Conservation (phyloP, 2,797 vertebrate species). For the Pseudochaenichthys georgianus region DNA sequence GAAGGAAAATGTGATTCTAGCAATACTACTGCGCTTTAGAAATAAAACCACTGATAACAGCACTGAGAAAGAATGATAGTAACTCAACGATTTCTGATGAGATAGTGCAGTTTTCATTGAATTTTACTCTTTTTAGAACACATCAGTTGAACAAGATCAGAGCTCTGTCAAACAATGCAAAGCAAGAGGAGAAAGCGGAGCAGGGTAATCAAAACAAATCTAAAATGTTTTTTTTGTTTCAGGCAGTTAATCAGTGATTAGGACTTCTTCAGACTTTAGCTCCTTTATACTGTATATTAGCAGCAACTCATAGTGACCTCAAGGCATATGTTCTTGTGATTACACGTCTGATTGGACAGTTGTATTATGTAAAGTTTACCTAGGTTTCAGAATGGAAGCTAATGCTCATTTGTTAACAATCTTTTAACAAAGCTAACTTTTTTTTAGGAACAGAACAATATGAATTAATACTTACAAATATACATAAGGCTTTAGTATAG, state of each 20-base stretch:
- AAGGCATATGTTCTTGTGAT: constrained; percentile 51
- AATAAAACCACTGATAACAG: constrained; percentile 62
- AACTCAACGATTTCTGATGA: constrained; percentile 70
- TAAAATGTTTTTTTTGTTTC: constrained; percentile 38
- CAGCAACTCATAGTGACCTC: constrained; percentile 49
- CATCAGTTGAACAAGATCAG: constrained; percentile 82
- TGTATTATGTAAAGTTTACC: constrained; percentile 13
- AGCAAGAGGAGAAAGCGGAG: constrained; percentile 36
- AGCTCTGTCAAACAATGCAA: constrained; percentile 74
- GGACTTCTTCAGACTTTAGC: constrained; percentile 43
- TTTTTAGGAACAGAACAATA: constrained; percentile 35
- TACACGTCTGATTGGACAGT: constrained; percentile 52
- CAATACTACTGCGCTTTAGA: constrained; percentile 71
- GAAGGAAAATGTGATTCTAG: constrained; percentile 75
- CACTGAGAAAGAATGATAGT: constrained; percentile 57
- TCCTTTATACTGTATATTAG: constrained; percentile 37
- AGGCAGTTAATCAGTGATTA: constrained; percentile 39
- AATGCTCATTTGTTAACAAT: constrained; percentile 28
- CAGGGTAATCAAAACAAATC: neutral
- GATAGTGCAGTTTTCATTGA: constrained; percentile 83
- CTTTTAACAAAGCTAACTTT: constrained; percentile 31
- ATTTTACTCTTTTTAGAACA: constrained; percentile 75
- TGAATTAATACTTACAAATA: constrained; percentile 67
- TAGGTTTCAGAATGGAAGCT: constrained; percentile 28
- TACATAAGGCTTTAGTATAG: constrained; percentile 75